Evolutionary conservation across 2,113 vertebrate genomes (phyloP), one percentile per base, ranked within the genome.

Genomic region (Hippocampus zosterae): DNA sequence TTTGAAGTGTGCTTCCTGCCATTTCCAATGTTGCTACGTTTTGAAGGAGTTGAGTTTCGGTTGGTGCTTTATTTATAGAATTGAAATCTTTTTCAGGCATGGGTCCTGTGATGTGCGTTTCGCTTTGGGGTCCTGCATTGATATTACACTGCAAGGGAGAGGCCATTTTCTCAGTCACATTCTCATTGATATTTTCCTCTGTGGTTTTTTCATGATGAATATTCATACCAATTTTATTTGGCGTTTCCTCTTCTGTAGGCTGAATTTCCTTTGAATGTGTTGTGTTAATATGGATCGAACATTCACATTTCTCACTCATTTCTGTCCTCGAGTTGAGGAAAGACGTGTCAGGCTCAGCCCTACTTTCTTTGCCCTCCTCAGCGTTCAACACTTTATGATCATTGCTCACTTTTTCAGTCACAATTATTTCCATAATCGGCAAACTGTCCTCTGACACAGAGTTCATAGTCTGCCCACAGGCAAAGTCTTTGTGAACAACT

Each of bases 401-500:
- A 67, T 48, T 76, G 77, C 85, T 71, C 85, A 33, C 85, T 65
- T 63, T 76, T 21, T 88, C 79, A 55, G 72, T 87, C 44, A 91
- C 87, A 79, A 81, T 85, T 79, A 90, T 88, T 67, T 86, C 87
- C 55, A 71, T 83, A 6, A 89, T 90, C 50, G 85, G 72, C 68
- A 90, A 73, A 27, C 9, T 80, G 57, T 84, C 83, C 67, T 84
- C 69, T 19, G 16, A 25, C 21, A 42, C 55, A 40, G 65, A 1
- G 16, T 5, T 53, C 5, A 78, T 68, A 2, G 21, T 84, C 42
- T 80, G 72, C 63, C 68, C 74, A 50, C 70, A 44, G 60, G 50
- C 56, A 42, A 79, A 76, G 48, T 84, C 72, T 7, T 78, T 55
- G 1, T 29, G 11, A 70, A 42, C 23, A 21, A 19, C 21, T 69